A percentile compares a stretch with the other conserved stretches of the same genome.
Conservation (phyloP, 2,888 invertebrate genomes). For the Ochropleura plecta region DNA sequence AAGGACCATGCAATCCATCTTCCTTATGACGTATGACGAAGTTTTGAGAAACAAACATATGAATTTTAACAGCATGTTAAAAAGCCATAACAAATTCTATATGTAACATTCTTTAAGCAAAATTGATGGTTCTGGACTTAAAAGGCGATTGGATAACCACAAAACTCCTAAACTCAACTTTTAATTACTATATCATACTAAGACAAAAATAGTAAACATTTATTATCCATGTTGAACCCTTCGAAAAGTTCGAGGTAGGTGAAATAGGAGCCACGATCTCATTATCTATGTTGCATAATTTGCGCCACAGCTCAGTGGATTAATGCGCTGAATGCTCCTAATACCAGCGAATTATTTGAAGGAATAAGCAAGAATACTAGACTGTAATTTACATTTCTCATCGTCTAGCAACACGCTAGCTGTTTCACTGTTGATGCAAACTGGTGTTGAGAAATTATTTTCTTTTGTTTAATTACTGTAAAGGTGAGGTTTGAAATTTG, state of each 20-base stretch:
- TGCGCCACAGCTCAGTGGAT: conserved; percentile 50
- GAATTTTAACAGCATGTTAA: not conserved
- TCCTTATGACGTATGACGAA: not conserved
- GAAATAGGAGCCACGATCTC: conserved; percentile 57
- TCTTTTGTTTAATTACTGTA: not conserved
- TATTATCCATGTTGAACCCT: conserved; percentile 25
- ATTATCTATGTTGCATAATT: conserved; percentile 66
- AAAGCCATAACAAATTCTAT: not conserved
- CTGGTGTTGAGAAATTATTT: not conserved
- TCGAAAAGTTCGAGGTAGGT: conserved; percentile 50
- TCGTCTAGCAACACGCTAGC: conserved; percentile 12
- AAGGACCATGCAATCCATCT: no score
- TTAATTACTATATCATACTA: not conserved
- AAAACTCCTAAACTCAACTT: not conserved
- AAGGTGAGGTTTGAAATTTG: not conserved
- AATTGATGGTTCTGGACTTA: not conserved
- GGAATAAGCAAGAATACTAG: conserved; percentile 46
- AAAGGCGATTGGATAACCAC: not conserved
- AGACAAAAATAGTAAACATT: conserved; percentile 11
- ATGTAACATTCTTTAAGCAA: not conserved
- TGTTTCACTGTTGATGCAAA: conserved; percentile 10
- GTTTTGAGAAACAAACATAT: not conserved
- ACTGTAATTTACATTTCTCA: conserved; percentile 41
- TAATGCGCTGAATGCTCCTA: conserved; percentile 51
- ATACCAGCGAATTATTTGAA: conserved; percentile 53